Evolutionary conservation across 2,888 invertebrate species (phyloP), one percentile per base, ranked within the genome.

Genomic region (Oscheius onirici): DNA sequence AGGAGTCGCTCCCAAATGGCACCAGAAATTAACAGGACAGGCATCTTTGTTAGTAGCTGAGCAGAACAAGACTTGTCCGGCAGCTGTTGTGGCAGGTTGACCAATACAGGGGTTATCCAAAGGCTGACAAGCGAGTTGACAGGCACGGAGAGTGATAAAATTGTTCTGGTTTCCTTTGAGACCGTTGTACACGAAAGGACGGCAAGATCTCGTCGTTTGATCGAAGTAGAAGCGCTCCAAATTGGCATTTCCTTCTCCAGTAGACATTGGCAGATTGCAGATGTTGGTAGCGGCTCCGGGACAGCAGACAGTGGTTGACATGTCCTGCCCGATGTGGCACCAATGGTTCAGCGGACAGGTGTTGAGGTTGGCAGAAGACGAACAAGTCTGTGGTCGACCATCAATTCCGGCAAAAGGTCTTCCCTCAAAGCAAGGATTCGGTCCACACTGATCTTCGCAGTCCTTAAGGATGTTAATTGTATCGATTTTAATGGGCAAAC

Each of bases 141-240:
- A 87, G 5, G 86, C 75, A 43, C 84, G 68, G 81, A 83, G 68
- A 17, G 82, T 78, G 8, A 86, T 69, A 71, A 86, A 88, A 73
- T 88, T 87, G 79, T 88, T 87, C 69, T 87, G 86, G 69, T 87
- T 87, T 60, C 87, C 87, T 71, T 86, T 87, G 43, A 87, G 72
- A 41, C 87, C 87, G 54, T 81, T 83, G 72, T 87, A 86, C 40
- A 77, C 70, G 72, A 87, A 87, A 13, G 81, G 82, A 40, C 83
- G 79, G 72, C 87, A 87, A 1, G 85, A 79, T 63, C 83, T 84
- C 2, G 81, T 72, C n/a, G 73, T 51, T 22, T 72, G 74, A 52
- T 86, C 86, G 70, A 76, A 86, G 72, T 87, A 86, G 76, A 74
- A 86, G 57, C 86, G 72, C 34, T 86, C 86, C 43, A 87, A 70